Evolutionary conservation across 1,140 invertebrate genomes (phyloP), one percentile per base, ranked within the genome.

Genomic region (Aplysia californica): DNA sequence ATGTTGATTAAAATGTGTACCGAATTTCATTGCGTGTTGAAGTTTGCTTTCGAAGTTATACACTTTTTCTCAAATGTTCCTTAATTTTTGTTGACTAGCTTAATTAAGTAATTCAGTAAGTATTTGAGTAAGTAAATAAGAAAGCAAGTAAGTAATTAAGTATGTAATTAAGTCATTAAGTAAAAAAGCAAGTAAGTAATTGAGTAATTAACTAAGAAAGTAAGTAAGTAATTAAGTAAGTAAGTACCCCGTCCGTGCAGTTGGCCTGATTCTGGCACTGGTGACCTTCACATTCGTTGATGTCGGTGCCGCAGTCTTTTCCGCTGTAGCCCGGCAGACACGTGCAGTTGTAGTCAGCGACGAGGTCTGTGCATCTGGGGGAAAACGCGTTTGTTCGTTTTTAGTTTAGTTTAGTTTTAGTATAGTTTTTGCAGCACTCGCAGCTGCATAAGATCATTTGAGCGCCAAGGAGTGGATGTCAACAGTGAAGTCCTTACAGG

Each of bases 181-280:
- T 10, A 50, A n/a, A 50, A n/a, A 50, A n/a, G n/a, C 10, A 50
- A n/a, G n/a, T 10, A 50, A n/a, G n/a, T 10, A 50, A n/a, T 15
- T 10, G n/a, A n/a, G n/a, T 10, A 50, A n/a, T 15, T 10, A 50
- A n/a, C 10, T 10, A 50, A n/a, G n/a, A 50, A 50, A n/a, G 44
- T 50, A 50, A n/a, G 44, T 10, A 50, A n/a, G 44, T 10, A 50
- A n/a, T 15, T 10, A 50, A n/a, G n/a, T 10, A 50, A n/a, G 44
- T 10, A 50, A n/a, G 44, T 41, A 87, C 80, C 41, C 79, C 79
- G 69, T 87, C 85, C 6, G 58, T 35, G 58, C 82, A 84, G 18
- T 39, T 74, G 0, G 55, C 77, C 0, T 77, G 76, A 44, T 85
- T 83, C 3, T 33, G n/a, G 71, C 84, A 85, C 2, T 79, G 71